Evolutionary conservation across 2,888 invertebrate species (phyloP).

Genomic region (Brenthis ino): DNA sequence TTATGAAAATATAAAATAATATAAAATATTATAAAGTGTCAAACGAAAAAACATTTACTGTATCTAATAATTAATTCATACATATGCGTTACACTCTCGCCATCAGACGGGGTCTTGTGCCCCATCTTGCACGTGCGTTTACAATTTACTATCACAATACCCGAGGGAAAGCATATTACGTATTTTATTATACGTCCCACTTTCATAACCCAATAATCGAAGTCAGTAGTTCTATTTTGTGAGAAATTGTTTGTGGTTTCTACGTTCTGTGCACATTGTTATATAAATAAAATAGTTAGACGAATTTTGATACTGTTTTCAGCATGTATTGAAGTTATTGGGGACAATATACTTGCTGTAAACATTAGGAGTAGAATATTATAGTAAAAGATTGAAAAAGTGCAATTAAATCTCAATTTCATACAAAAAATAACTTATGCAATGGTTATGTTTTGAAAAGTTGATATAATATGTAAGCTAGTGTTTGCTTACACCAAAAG

Average conservation of each 20-base stretch:
- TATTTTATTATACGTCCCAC: constrained; percentile 53
- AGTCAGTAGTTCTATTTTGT: constrained; percentile 6
- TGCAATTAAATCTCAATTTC: no score
- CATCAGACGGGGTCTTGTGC: constrained; percentile 40
- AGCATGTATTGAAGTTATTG: no score
- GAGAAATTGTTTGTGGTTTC: constrained; percentile 6
- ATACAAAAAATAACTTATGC: no score
- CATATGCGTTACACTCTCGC: constrained; percentile 35
- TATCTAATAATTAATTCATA: constrained; percentile 38
- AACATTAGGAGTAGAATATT: no score
- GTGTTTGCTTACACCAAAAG: background rate
- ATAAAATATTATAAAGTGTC: constrained; percentile 1
- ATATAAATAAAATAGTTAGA: background rate
- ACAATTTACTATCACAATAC: constrained; percentile 49
- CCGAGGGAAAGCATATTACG: constrained; percentile 48
- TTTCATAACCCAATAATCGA: constrained; percentile 51
- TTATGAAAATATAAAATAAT: background rate
- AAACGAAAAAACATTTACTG: background rate
- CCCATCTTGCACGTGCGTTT: constrained; percentile 47
- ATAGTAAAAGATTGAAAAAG: no score
- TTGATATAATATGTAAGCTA: no score
- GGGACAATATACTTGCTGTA: no score
- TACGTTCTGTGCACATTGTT: background rate
- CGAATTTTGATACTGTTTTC: no score
- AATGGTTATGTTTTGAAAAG: no score